Conservation (phyloP, 2,888 invertebrate species). For the Callosobruchus maculatus region DNA sequence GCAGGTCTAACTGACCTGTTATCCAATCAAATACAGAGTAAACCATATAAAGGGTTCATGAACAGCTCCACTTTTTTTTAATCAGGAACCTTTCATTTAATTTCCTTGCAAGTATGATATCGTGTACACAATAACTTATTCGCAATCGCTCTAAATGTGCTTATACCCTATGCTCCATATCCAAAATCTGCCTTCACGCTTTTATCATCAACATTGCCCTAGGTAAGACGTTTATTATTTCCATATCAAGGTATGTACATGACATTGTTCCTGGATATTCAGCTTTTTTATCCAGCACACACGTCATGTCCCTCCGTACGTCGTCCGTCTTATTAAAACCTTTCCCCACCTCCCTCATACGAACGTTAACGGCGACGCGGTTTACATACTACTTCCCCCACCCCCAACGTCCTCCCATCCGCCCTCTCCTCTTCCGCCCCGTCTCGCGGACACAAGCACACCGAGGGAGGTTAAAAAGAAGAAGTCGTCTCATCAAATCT, state of each 20-base stretch:
- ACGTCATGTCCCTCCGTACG: neutral
- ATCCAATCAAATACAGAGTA: too few relatives aligned
- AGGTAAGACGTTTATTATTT: neutral
- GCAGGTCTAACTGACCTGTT: too few relatives aligned
- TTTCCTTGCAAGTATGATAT: too few relatives aligned
- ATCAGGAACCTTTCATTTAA: too few relatives aligned
- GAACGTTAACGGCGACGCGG: neutral
- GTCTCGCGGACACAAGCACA: conserved; percentile 37
- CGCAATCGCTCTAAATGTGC: too few relatives aligned
- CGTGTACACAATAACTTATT: too few relatives aligned
- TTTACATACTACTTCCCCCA: neutral
- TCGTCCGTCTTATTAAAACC: neutral
- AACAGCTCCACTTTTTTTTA: too few relatives aligned
- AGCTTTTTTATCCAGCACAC: neutral
- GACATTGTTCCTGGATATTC: neutral
- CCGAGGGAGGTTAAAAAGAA: conserved; percentile 50
- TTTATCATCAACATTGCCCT: neutral
- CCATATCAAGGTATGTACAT: neutral
- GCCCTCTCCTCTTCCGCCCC: neutral
- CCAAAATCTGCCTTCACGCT: too few relatives aligned
- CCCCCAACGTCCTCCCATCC: neutral
- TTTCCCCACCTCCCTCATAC: neutral
- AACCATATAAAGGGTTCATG: too few relatives aligned
- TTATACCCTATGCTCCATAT: too few relatives aligned
- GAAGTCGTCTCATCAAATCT: conserved; percentile 52